Percentiles rank a stretch among this genome's conserved stretches.
phyloP scores from a whole-genome alignment of 2,888 invertebrate species.

The Meghimatium bilineatum region DNA sequence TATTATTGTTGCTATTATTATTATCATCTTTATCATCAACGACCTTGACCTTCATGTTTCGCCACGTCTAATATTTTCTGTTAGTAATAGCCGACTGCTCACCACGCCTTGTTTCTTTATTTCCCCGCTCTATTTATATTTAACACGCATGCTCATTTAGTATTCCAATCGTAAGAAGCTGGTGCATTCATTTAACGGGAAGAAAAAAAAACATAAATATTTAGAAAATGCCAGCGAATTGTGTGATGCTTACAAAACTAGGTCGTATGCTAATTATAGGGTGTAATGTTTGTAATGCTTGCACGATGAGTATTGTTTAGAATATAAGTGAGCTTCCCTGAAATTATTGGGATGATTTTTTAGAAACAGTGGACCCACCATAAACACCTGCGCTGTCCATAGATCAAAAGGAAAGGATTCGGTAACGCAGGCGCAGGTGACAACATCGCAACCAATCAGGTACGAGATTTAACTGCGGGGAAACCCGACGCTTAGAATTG shows the following conservation, averaged over 20 bases:
- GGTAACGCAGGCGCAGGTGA: constrained; percentile 47
- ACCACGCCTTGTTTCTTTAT: not conserved
- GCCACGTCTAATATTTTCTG: too few relatives aligned
- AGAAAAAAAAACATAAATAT: not conserved
- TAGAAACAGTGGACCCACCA: constrained; percentile 32
- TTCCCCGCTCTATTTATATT: not conserved
- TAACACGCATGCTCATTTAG: constrained; percentile 19
- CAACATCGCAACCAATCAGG: constrained; percentile 24
- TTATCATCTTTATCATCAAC: too few relatives aligned
- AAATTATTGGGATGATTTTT: constrained; percentile 21
- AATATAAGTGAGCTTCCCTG: not conserved
- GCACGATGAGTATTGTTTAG: not conserved
- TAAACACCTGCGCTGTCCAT: constrained; percentile 37
- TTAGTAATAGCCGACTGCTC: too few relatives aligned
- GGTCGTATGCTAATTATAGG: not conserved
- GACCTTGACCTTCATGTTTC: too few relatives aligned
- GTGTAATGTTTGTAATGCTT: not conserved
- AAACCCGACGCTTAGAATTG: constrained; percentile 25
- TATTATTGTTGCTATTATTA: too few relatives aligned
- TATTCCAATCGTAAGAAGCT: not conserved
- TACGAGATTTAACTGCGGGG: constrained; percentile 3
- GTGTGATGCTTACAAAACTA: not conserved
- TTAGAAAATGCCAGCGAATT: not conserved
- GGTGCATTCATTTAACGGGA: not conserved
- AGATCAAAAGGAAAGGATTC: constrained; percentile 37